Evolutionary conservation across 1,140 invertebrate genomes (phyloP), one percentile per base, ranked within the genome.

Genomic region (Pteromalus puparum): DNA sequence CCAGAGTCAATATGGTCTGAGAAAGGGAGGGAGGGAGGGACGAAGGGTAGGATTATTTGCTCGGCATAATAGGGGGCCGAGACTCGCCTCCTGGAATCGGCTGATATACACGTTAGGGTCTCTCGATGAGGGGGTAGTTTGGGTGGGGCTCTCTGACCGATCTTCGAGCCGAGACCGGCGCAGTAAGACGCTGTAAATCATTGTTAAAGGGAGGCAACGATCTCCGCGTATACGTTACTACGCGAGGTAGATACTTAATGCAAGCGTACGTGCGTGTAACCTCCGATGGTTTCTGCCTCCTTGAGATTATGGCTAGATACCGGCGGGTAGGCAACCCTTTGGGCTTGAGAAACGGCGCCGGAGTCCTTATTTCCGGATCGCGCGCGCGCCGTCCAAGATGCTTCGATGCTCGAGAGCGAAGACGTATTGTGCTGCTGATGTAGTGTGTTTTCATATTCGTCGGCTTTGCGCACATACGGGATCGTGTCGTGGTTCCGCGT

Each of bases 101-200:
- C 84, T 84, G 82, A 85, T 82, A 82, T 86, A 82, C 53, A 73
- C 74, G 75, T 87, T 76, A 61, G 53, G 53, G 53, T 61, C 53
- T 61, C 53, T 18, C 18, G 1, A 15, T 84, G 86, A 84, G 75
- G 78, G 21, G 24, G 61, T 18, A 73, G 79, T 13, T 15, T 15
- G 46, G 46, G 13, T 48, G 46, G 15, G 46, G 12, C 46, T 48
- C 46, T 83, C 82, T 89, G 90, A 88, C 89, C 90, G 85, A 89
- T 88, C 81, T 91, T 77, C 75, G 88, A 91, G 90, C 90, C 87
- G 89, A 89, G 28, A 90, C 91, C 88, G 89, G 83, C 88, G 89
- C 89, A 89, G 42, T 75, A 92, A 93, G 92, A 92, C 89, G 91
- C 89, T 87, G 91, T 93, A 93, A 92, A 93, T 93, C 92, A 92